A percentile compares a stretch with the other conserved stretches of the same genome.
Evolutionary conservation across 1,140 invertebrate species (phyloP).

Genomic region (Bombus vancouverensis): DNA sequence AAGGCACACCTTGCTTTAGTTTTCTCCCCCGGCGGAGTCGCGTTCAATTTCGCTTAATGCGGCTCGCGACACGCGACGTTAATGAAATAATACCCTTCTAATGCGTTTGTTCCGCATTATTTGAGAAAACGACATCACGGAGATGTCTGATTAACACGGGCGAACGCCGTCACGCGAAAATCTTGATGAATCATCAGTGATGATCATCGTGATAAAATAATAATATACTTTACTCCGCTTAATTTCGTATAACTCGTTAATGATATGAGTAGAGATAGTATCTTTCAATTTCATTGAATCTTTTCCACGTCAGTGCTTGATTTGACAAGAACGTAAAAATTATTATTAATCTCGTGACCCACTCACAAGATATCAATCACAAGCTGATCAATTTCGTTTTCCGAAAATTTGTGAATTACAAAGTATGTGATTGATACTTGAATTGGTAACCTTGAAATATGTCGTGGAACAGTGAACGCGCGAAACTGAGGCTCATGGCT

Average conservation of each 20-base stretch:
- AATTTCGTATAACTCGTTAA: too few species aligned
- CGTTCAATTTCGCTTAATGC: slow-evolving; percentile 58
- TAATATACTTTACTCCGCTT: neutral
- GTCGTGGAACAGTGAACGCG: neutral
- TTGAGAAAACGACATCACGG: slow-evolving; percentile 29
- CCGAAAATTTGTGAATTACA: too few species aligned
- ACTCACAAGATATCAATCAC: too few species aligned
- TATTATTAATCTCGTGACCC: too few species aligned
- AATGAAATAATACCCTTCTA: slow-evolving; percentile 60
- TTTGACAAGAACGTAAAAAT: too few species aligned
- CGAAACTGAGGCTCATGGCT: neutral
- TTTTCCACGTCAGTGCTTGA: too few species aligned
- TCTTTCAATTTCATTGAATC: too few species aligned
- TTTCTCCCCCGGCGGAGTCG: slow-evolving; percentile 10
- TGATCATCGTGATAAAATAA: slow-evolving; percentile 1
- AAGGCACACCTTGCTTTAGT: slow-evolving; percentile 46
- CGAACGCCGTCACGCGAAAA: neutral
- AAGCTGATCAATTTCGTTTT: too few species aligned
- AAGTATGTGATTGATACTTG: too few species aligned
- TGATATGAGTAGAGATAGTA: too few species aligned
- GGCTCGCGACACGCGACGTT: slow-evolving; percentile 51
- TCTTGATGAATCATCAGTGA: neutral
- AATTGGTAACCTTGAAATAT: slow-evolving; percentile 10
- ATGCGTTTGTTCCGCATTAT: slow-evolving; percentile 51
- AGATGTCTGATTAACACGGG: neutral